Percentiles rank a stretch among this genome's conserved stretches.
phyloP scores from a whole-genome alignment of 2,888 invertebrate genomes.

The Leptinotarsa tumamoca region DNA sequence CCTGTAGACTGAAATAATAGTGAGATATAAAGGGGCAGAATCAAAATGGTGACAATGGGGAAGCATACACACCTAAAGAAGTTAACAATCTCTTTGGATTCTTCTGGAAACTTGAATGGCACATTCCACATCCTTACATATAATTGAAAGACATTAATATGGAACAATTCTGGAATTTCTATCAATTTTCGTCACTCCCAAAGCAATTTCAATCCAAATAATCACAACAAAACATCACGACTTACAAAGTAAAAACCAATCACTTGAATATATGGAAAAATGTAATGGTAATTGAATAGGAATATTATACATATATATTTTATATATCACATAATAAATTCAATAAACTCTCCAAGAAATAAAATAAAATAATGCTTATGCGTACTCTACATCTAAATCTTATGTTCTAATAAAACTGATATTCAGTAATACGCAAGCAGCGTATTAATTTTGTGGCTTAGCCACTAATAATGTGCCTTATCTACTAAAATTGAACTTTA shows the following conservation, averaged over 20 bases:
- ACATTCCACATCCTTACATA: background rate
- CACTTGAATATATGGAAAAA: constrained; percentile 29
- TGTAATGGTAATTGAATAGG: constrained; percentile 37
- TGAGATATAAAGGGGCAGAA: too few species aligned
- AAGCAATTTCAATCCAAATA: constrained; percentile 18
- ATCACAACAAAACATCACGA: constrained; percentile 11
- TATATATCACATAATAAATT: constrained; percentile 43
- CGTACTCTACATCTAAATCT: constrained; percentile 34
- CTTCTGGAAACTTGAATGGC: background rate
- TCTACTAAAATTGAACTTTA: constrained; percentile 10
- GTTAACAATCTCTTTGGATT: too few species aligned
- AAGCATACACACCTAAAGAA: too few species aligned
- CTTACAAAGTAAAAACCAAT: constrained; percentile 14
- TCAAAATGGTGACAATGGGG: too few species aligned
- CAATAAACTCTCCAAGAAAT: constrained; percentile 43
- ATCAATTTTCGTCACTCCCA: background rate
- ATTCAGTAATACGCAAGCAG: constrained; percentile 37
- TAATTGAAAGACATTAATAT: background rate
- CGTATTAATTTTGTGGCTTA: constrained; percentile 29
- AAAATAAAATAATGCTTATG: constrained; percentile 36
- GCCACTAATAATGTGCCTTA: constrained; percentile 29
- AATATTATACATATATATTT: constrained; percentile 31
- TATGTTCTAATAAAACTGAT: constrained; percentile 41
- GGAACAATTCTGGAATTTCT: background rate
- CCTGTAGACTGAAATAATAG: too few species aligned